Base-by-base conservation (phyloP, 2,113 vertebrate species). In the Brevimyrus niger region DNA sequence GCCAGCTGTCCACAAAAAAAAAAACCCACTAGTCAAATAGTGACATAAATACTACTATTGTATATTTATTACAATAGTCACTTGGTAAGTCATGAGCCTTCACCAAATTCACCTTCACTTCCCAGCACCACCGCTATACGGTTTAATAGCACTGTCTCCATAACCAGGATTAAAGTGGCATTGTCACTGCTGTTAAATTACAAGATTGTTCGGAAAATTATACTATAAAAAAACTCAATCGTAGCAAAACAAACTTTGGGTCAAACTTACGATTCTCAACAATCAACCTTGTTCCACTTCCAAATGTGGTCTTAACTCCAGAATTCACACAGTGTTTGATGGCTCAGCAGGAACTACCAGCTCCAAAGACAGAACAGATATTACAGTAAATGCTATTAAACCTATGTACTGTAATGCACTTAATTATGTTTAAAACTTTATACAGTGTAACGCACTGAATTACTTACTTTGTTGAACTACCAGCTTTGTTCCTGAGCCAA, bases 391-490 rank as follows among this genome's bases (percentile, higher is more conserved):
- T 0, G 0, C 10, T 76, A 76, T 42, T 76, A 42, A 76, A 38
- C 73, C 4, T 38, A 35, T 35, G n/a, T n/a, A n/a, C n/a, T 46
- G 4, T 42, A 65, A 69, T 69, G 61, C n/a, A 69, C 61, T 31
- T 11, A 69, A 4, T 27, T 10, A 65, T 27, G 3, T 6, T 76
- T 38, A 17, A 38, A 38, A 38, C 69, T 17, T 76, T 35, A 31
- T 76, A 38, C 27, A 38, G 13, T 17, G 69, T 38, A 17, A 76
- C 69, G 0, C 69, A 76, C 4, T 17, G 27, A 1, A 87, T 21
- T 50, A 86, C 89, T 87, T 87, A 90, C 90, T 83, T 44, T 51
- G 27, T n/a, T 90, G 76, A 19, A 87, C 58, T 47, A 46, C n/a
- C 21, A 90, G 61, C 42, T 82, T 82, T 51, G 90, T 89, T 42